These are phyloP conservation scores for Pandemis cinnamomeana DNA, from an alignment of 2,888 invertebrate species.

Conservation along the genomic window DNA sequence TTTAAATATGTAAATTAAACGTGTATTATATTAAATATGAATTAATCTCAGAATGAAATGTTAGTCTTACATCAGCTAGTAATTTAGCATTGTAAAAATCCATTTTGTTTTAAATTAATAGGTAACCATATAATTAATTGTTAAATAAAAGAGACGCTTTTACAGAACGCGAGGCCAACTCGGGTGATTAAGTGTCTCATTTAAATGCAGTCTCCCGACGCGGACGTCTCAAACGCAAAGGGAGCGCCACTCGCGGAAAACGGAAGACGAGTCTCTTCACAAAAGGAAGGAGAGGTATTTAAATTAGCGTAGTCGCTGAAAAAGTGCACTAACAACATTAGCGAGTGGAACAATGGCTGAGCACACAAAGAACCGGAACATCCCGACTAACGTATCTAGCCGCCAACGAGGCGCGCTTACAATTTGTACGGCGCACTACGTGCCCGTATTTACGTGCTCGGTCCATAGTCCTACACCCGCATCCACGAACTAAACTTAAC, in stretches of 20 bases:
- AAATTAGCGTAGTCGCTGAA: conserved; percentile 83
- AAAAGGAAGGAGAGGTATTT: conserved; percentile 83
- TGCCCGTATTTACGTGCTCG: conserved; percentile 42
- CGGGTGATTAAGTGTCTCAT: conserved; percentile 84
- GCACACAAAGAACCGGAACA: conserved; percentile 75
- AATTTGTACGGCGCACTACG: conserved; percentile 44
- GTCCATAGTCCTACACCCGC: conserved; percentile 42
- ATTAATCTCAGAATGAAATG: neutral
- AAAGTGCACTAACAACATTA: conserved; percentile 85
- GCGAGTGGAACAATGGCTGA: conserved; percentile 77
- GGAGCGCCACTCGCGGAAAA: conserved; percentile 78
- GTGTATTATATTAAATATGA: no score
- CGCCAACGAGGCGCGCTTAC: conserved; percentile 47
- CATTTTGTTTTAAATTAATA: conserved; percentile 47
- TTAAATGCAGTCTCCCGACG: conserved; percentile 83
- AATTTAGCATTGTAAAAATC: neutral
- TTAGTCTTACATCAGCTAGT: neutral
- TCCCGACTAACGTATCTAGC: conserved; percentile 63
- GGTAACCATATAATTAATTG: conserved; percentile 69
- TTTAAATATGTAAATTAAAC: no score
- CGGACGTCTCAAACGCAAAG: conserved; percentile 81
- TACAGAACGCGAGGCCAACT: conserved; percentile 78
- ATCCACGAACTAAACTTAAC: conserved; percentile 51
- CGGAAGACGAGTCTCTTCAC: conserved; percentile 81
- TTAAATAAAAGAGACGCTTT: conserved; percentile 76